Base-by-base conservation (phyloP, 2,888 invertebrate genomes). In the Clanis bilineata region DNA sequence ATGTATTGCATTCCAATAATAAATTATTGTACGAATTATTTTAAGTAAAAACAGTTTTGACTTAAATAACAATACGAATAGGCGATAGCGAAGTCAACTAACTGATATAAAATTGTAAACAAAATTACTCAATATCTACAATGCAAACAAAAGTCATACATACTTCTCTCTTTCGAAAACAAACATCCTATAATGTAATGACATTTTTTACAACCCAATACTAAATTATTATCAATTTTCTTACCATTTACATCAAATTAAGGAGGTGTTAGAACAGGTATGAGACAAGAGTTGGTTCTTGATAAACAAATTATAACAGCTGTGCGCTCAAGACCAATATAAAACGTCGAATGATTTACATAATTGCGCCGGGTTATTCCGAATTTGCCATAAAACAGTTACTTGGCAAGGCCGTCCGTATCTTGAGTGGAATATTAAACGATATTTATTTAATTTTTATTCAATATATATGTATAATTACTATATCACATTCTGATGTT, bases 331-430 rank as follows among this genome's bases (percentile, higher is more conserved):
- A 51, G 67, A 73, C 74, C 70, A 70, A 66, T 72, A 72, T 67
- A 65, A 73, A 76, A 77, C 73, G 61, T 68, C 62, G 62, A 60
- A 62, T 65, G 60, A 74, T 81, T 82, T 76, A 70, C 78, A 80
- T 81, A 79, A 76, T 76, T 70, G 69, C 68, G 67, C 63, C 72
- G 80, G 80, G 77, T 82, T 79, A 76, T 80, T 77, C 74, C 77
- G 62, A 77, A 62, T 64, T 60, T 63, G 64, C 68, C 64, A 56
- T 67, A 72, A 71, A 81, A 86, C 86, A 83, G 85, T 84, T 86
- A 83, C 72, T 65, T 67, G 69, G 67, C 86, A 85, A 85, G 85
- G 86, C 79, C 86, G 78, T 69, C 67, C 44, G 51, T 25, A 54
- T 51, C 54, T 59, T 59, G 41, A 28, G 32, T 44, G 36, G 32